Evolutionary conservation across 2,113 vertebrate species (phyloP), one percentile per base, ranked within the genome.

Genomic region (Clinocottus analis): DNA sequence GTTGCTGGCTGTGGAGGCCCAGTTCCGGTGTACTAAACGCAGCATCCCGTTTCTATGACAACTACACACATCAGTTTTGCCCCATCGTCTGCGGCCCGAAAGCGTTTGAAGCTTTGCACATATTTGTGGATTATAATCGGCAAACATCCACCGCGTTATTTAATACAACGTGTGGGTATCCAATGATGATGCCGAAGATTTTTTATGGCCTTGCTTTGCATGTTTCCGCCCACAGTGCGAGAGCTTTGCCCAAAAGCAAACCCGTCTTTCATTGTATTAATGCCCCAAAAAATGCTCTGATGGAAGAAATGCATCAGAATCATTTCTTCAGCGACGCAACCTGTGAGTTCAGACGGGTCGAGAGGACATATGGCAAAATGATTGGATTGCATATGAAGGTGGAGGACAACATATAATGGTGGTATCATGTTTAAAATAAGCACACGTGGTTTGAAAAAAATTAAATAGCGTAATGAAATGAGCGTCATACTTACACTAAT

Each of bases 401-500:
- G 12, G 14, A 3, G 11, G 47, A 55, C 2, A 41, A 73, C 29
- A 55, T 11, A 61, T 23, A 4, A 17, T 3, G 6, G 5, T 6
- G 4, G 35, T 29, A 12, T 33, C 7, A 19, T 0, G 7, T 53
- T 65, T 14, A n/a, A 71, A 79, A 66, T 45, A 14, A 7, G 4
- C 53, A 65, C 72, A 77, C 37, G 25, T 72, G 60, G 74, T 23
- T 27, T 47, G n/a, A 19, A 11, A 14, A 59, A 65, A 73, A 69
- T 73, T 27, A 71, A 27, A 75, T 8, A 39, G 4, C 25, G 21
- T 53, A 45, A 78, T 63, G 66, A 85, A 84, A 83, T 9, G 39
- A 80, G 70, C 74, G 45, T 83, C 75, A 68, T 79, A 95, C 97
- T 98, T 87, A 97, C 97, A 92, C 95, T 98, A 75, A 98, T 96